Evolutionary conservation across 2,888 invertebrate species (phyloP).

Genomic region (Zhengitettix transpicula): DNA sequence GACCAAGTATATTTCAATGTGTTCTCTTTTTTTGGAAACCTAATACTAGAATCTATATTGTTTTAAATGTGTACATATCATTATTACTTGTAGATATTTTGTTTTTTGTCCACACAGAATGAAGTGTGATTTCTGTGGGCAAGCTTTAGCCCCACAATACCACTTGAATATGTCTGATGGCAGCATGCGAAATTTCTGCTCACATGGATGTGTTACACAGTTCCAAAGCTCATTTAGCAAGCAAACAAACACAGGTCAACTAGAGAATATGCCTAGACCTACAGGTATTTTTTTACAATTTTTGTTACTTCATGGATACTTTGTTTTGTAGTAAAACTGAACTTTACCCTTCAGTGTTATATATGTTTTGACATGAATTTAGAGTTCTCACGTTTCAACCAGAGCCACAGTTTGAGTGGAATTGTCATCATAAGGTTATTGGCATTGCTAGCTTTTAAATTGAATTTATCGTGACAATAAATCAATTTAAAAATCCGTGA

Average conservation of each 20-base stretch:
- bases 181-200: conserved; percentile 66
- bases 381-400: too few species aligned
- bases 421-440: too few species aligned
- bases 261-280: conserved; percentile 14
- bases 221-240: conserved; percentile 46
- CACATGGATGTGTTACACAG: conserved; percentile 65
- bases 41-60: background rate
- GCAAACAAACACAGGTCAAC: conserved; percentile 30
- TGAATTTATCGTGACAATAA: too few species aligned
- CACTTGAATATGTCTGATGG: conserved; percentile 76
- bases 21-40: background rate
- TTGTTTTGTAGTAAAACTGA: too few species aligned
- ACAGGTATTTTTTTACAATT: conserved; percentile 5
- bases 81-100: background rate
- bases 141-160: conserved; percentile 53
- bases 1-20: background rate
- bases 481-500: too few species aligned
- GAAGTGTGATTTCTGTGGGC: conserved; percentile 57
- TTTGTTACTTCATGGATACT: too few species aligned
- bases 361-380: too few species aligned
- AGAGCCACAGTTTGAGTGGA: too few species aligned
- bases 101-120: conserved; percentile 29
- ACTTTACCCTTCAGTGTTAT: too few species aligned
- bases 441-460: too few species aligned
- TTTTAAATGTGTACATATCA: background rate